A percentile compares a stretch with the other conserved stretches of the same genome.
These are phyloP conservation scores for Philereme vetulata DNA, from an alignment of 2,888 invertebrate genomes.

Conservation along the genomic window DNA sequence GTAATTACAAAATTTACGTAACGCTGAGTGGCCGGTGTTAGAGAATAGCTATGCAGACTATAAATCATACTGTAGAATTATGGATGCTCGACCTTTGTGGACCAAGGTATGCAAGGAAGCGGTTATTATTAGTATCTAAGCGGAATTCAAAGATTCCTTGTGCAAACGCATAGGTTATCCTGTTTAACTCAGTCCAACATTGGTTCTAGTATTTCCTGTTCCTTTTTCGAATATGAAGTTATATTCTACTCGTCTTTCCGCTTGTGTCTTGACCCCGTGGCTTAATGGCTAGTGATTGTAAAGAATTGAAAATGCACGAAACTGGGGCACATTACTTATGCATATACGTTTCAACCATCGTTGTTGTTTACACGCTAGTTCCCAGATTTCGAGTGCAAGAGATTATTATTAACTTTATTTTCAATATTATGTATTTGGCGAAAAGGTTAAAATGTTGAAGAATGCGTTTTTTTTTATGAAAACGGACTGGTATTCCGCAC, in stretches of 20 bases:
- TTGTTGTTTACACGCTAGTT: conserved; percentile 29
- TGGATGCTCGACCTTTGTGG: conserved; percentile 20
- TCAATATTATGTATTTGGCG: no score
- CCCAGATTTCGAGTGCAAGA: neutral
- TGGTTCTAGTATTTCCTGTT: no score
- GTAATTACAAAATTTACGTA: conserved; percentile 29
- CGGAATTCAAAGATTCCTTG: no score
- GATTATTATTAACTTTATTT: neutral
- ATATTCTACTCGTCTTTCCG: neutral
- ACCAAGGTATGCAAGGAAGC: conserved; percentile 13
- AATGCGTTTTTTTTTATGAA: no score
- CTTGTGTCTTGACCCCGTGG: conserved; percentile 12
- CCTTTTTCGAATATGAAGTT: no score
- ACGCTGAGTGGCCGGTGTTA: conserved; percentile 17
- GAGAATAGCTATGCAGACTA: conserved; percentile 18
- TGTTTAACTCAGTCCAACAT: no score
- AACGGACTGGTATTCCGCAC: no score
- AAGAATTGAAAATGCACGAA: conserved; percentile 35
- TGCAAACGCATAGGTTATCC: neutral
- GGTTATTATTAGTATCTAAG: neutral
- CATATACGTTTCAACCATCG: conserved; percentile 21
- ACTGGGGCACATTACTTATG: conserved; percentile 33
- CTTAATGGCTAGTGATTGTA: conserved; percentile 31
- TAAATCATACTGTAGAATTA: conserved; percentile 31
- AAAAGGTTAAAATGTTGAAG: no score